phyloP scores from a whole-genome alignment of 2,888 invertebrate species.

The Pseudanteris insignis region DNA sequence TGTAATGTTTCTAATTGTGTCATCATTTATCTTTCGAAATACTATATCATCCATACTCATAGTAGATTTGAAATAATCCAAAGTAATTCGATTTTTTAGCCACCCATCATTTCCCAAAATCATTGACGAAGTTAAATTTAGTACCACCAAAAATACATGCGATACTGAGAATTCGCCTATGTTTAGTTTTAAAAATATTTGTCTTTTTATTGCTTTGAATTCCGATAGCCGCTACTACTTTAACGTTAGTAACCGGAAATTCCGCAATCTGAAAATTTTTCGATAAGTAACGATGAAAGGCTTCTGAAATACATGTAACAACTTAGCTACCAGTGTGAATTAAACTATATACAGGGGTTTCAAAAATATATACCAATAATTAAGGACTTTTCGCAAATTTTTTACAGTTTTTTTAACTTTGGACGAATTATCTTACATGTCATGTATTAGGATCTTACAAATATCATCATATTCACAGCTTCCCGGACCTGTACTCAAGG shows the following conservation, averaged over 20 bases:
- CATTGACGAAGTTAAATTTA: not conserved
- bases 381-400: slow-evolving; percentile 1
- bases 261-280: not conserved
- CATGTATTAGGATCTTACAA: not conserved
- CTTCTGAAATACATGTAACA: not conserved
- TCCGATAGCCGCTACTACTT: not conserved
- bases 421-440: not conserved
- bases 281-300: not conserved
- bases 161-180: not conserved
- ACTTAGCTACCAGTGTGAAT: slow-evolving; percentile 1
- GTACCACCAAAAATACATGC: not conserved
- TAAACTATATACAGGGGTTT: not conserved
- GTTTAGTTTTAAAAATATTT: not conserved
- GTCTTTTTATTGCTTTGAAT: slow-evolving; percentile 2
- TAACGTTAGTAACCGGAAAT: slow-evolving; percentile 2
- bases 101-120: slow-evolving; percentile 3
- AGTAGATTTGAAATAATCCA: not conserved
- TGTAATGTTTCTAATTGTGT: too few species aligned
- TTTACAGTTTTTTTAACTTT: not conserved
- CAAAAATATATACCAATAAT: not conserved
- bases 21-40: too few species aligned
- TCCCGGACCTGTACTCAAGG: not conserved
- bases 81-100: not conserved
- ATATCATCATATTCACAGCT: not conserved
- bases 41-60: not conserved